Base-by-base conservation (phyloP, 2,888 invertebrate genomes). In the Gandaritis pyraliata region DNA sequence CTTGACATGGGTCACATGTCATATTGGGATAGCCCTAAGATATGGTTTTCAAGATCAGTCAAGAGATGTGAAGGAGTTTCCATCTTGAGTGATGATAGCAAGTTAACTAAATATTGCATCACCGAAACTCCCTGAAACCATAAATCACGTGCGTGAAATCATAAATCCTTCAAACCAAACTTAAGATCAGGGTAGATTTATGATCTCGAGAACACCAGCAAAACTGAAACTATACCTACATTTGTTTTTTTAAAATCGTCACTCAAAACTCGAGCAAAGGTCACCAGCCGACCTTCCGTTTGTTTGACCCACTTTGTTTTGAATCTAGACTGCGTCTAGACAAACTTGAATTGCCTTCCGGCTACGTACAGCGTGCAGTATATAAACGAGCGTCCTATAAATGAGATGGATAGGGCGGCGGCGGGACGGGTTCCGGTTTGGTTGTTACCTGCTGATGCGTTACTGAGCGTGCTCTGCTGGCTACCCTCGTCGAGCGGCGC, bases 391-490 rank as follows among this genome's bases (percentile, higher is more conserved):
- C 43, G 16, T 6, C 7, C 15, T 41, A 41, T 15, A 15, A 41
- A 15, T 41, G 0, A 8, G 38, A n/a, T 38, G 38, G 15, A 13
- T 8, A 13, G 5, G 8, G 41, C 1, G 13, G 7, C 1, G 15
- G 41, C 1, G 13, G 7, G 0, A 8, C 7, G 7, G 46, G 23
- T 23, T 23, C 18, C 1, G 15, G 2, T 1, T 12, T 4, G 30
- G 33, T 43, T 15, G 30, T 47, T 8, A 97, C 97, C 97, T 82
- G 97, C 97, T 70, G 98, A 98, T 64, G 98, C 97, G 89, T 97
- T 98, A 61, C 97, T 97, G 71, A 97, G 94, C 71, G 97, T 98
- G 78, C 97, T 97, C 88, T 98, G 97, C 86, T 98, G 98, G 76
- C 97, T 97, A 76, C 96, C 97, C 87, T 98, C 97, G 85, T 98